Base-by-base conservation (phyloP, 2,113 vertebrate species). In the Ceyx melanurus region DNA sequence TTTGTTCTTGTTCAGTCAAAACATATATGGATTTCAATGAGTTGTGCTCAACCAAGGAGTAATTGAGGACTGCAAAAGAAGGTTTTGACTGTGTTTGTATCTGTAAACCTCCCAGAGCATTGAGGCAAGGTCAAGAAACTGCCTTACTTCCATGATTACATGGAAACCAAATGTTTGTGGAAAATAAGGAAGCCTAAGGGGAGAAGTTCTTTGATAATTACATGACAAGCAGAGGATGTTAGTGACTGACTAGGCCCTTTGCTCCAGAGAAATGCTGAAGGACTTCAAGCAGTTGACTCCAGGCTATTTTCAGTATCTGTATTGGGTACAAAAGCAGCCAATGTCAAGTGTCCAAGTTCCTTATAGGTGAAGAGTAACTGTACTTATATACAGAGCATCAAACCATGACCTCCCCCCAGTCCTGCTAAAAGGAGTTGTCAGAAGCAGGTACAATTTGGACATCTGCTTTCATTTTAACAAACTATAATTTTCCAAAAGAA, bases 1-100 rank as follows among this genome's bases (percentile, higher is more conserved):
- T 96, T 95, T 95, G 90, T 95, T 94, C 86, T 92, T 73, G 51
- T 46, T 87, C 61, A 33, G n/a, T 23, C 61, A 67, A 81, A 92
- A 83, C 76, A 37, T 46, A 40, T 12, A 60, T 72, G 56, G 86
- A 60, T 95, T 91, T 90, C 73, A 75, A 35, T 72, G 79, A 48
- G 51, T 45, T 94, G 71, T 93, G n/a, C 9, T 93, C 68, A 21
- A 6, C 57, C 42, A 51, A 51, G n/a, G 64, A 46, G 72, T 40
- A 58, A 37, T 46, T 64, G 45, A 77, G 75, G 22, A 71, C 51
- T 81, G 76, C 43, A 86, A 23, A 74, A 40, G 53, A 31, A 76
- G 66, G 5, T 64, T 73, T 6, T 15, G 42, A 67, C 35, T 45
- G 61, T 42, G n/a, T 68, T n/a, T 88, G 53, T 54, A 65, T 86